A percentile compares a stretch with the other conserved stretches of the same genome.
Conservation (phyloP, 2,113 vertebrate species). For the Mastomys natalensis region DNA sequence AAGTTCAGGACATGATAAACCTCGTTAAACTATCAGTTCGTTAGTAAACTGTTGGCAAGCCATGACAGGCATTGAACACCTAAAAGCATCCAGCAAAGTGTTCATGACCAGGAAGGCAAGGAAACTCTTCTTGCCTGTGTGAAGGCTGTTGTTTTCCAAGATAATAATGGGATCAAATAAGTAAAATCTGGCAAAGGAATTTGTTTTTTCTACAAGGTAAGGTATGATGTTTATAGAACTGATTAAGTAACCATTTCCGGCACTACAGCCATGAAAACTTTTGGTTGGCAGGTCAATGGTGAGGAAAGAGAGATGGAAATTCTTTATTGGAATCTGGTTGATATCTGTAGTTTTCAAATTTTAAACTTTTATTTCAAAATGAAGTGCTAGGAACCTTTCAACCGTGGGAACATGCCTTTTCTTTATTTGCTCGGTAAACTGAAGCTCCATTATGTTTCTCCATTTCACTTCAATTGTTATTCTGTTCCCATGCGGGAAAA, state of each 20-base stretch:
- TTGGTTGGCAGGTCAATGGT: neutral
- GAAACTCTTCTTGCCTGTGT: neutral
- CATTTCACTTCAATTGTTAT: neutral
- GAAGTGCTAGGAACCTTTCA: neutral
- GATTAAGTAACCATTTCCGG: neutral
- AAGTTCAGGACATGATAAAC: neutral
- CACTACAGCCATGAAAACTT: neutral
- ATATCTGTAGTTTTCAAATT: constrained; percentile 44
- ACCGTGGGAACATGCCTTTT: neutral
- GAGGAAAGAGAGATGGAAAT: constrained; percentile 33
- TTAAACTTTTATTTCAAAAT: neutral
- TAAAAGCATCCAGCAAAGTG: neutral
- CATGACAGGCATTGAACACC: neutral
- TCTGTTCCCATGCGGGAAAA: neutral
- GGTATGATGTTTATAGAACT: neutral
- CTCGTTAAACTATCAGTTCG: neutral
- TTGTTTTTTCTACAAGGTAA: constrained; percentile 1
- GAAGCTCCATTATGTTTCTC: neutral
- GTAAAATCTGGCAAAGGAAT: neutral
- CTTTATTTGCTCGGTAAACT: neutral
- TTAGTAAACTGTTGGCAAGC: neutral
- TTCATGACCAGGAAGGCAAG: constrained; percentile 30
- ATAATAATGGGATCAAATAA: neutral
- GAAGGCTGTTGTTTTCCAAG: constrained; percentile 7
- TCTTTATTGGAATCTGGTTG: constrained; percentile 48